Percentiles rank a stretch among this genome's conserved stretches.
phyloP scores from a whole-genome alignment of 2,113 vertebrate genomes.

The Pedionomus torquatus region DNA sequence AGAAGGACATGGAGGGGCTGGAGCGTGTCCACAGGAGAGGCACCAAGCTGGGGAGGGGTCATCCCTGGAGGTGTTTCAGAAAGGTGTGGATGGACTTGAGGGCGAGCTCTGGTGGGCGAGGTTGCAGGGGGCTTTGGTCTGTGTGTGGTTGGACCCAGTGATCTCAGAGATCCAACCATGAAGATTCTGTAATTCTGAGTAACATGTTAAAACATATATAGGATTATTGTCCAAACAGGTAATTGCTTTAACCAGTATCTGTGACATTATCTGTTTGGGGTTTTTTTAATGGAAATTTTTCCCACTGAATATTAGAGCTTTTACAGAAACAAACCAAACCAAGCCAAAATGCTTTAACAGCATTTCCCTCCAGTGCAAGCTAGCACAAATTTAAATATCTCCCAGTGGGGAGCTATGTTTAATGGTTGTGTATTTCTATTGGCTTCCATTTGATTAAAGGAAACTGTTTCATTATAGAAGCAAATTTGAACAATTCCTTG shows the following conservation, averaged over 20 bases:
- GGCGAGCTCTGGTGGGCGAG: no score
- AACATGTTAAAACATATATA: not conserved
- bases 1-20: no score
- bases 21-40: no score
- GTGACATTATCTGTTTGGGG: rapidly evolving
- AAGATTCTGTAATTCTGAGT: not conserved
- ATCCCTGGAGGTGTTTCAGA: no score
- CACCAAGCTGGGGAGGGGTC: no score
- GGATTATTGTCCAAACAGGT: not conserved
- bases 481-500: conserved; percentile 54
- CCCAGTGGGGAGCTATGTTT: conserved; percentile 60
- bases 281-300: not conserved
- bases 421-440: not conserved
- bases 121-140: no score
- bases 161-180: no score
- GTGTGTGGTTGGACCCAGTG: no score
- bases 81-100: no score
- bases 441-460: conserved; percentile 66
- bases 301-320: not conserved
- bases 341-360: conserved; percentile 61
- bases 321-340: conserved; percentile 34
- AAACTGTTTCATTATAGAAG: conserved; percentile 55
- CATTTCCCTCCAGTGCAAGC: conserved; percentile 74
- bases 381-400: conserved; percentile 79
- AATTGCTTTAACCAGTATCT: not conserved